Evolutionary conservation across 2,113 vertebrate species (phyloP).

Genomic region (Osmerus mordax): DNA sequence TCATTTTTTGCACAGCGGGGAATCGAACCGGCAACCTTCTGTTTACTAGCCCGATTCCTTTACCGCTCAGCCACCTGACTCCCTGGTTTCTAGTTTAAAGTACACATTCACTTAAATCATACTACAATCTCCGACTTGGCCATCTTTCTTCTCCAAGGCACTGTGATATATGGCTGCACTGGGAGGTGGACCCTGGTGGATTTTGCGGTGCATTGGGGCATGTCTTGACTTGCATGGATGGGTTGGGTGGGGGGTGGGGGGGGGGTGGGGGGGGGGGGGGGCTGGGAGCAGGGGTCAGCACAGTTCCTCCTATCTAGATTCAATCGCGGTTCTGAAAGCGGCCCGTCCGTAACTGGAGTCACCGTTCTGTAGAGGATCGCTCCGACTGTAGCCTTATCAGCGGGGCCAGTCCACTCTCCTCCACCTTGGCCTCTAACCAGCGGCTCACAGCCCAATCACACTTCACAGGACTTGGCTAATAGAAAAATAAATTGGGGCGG

Average conservation of each 20-base stretch:
- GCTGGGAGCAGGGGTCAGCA: constrained; percentile 9
- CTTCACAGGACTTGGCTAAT: constrained; percentile 46
- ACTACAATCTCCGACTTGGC: no score
- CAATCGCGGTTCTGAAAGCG: constrained; percentile 20
- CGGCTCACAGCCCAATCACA: constrained; percentile 31
- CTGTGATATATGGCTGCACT: no score
- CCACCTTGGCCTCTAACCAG: constrained; percentile 1
- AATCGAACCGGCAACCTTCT: no score
- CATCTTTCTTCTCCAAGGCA: no score
- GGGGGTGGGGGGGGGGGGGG: no score
- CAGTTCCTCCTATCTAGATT: constrained; percentile 21
- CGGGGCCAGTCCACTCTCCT: constrained; percentile 26
- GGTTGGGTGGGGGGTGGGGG: no score
- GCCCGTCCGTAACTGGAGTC: neutral
- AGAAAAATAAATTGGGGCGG: constrained; percentile 49
- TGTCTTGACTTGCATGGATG: neutral
- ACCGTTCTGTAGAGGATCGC: neutral
- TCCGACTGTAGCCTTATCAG: constrained; percentile 40
- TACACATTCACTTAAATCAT: no score
- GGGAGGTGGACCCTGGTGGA: neutral
- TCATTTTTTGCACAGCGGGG: no score
- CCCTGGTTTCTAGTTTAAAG: no score
- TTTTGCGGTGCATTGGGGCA: neutral
- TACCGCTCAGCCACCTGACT: no score
- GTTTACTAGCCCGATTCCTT: no score